These are phyloP conservation scores for Typhlomys cinereus DNA, from an alignment of 2,113 vertebrate genomes.

Conservation along the genomic window DNA sequence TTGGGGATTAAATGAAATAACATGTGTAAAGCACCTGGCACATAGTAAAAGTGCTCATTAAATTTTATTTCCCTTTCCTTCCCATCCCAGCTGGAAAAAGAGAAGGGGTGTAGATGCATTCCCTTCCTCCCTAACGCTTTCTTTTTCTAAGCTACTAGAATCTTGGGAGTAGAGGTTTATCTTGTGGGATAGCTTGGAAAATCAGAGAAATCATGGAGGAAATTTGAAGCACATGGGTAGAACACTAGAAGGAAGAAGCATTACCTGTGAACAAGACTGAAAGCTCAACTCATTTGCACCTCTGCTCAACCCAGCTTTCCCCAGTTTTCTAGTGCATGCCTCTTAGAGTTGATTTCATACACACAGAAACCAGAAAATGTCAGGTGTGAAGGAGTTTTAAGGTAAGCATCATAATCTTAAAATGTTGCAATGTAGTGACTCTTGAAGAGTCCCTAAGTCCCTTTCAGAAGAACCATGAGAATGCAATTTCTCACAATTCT, in stretches of 20 bases:
- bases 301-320: not conserved
- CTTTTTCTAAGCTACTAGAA: conserved; percentile 61
- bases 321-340: not conserved
- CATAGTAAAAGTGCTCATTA: conserved; percentile 70
- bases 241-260: not conserved
- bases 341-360: not conserved
- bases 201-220: not conserved
- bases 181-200: not conserved
- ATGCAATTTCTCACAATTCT: not conserved
- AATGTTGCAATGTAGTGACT: conserved; percentile 20
- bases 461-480: not conserved
- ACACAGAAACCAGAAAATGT: not conserved
- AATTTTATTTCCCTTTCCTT: conserved; percentile 73
- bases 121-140: conserved; percentile 41
- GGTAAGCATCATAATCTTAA: not conserved
- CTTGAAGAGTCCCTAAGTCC: not conserved
- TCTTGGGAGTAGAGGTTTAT: not conserved
- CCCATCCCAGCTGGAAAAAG: conserved; percentile 65
- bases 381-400: not conserved
- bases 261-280: not conserved
- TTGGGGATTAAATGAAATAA: conserved; percentile 65
- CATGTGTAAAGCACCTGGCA: conserved; percentile 75
- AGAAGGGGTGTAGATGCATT: not conserved
- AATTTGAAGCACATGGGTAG: not conserved
- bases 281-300: not conserved